These are phyloP conservation scores for Calameuta filiformis DNA, from an alignment of 2,888 invertebrate genomes.

Conservation along the genomic window DNA sequence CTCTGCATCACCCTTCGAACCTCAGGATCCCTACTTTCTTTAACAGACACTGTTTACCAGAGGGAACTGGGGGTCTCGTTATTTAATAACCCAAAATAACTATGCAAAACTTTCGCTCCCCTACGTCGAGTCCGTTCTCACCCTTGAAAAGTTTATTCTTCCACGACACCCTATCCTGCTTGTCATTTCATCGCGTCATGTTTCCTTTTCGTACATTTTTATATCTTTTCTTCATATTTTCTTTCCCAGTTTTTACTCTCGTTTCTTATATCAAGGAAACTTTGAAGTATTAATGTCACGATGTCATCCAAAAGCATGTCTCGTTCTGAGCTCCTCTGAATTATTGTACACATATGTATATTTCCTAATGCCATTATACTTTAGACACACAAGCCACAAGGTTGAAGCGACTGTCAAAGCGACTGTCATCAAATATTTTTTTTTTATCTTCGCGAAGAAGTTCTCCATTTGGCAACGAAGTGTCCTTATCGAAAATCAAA, in stretches of 20 bases:
- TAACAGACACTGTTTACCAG: conserved; percentile 27
- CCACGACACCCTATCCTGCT: not conserved
- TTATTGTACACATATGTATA: not conserved
- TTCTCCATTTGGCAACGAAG: not conserved
- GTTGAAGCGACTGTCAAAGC: too few relatives aligned
- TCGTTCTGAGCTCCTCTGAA: not conserved
- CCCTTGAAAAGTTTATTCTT: conserved; percentile 9
- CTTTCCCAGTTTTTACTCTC: not conserved
- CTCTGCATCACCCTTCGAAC: conserved; percentile 16
- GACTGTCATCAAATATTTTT: not conserved
- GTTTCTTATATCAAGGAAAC: not conserved
- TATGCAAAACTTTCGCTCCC: conserved; percentile 37
- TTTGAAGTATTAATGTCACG: not conserved
- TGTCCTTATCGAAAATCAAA: not conserved
- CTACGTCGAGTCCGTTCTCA: not conserved
- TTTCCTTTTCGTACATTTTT: not conserved
- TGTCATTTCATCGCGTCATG: not conserved
- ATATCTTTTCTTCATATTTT: not conserved
- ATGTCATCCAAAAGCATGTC: not conserved
- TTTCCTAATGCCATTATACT: not conserved
- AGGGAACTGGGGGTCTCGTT: conserved; percentile 34
- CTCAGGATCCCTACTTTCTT: conserved; percentile 16
- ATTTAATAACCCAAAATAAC: conserved; percentile 50
- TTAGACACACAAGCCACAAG: not conserved
- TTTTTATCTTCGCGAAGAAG: not conserved